Percentiles rank a stretch among this genome's conserved stretches.
These are phyloP conservation scores for Strigamia maritima DNA, from an alignment of 2,888 invertebrate species.

Conservation along the genomic window DNA sequence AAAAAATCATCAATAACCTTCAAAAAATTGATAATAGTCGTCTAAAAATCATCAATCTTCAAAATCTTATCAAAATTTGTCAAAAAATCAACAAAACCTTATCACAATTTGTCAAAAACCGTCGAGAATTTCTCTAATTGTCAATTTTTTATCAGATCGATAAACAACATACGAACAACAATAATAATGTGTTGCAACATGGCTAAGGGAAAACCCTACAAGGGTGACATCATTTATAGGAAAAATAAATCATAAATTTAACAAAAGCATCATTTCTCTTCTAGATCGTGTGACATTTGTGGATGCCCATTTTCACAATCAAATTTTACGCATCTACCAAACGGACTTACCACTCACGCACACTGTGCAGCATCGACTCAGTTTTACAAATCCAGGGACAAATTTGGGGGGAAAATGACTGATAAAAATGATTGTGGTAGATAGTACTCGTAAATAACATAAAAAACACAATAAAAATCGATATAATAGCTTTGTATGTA, in stretches of 20 bases:
- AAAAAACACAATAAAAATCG: background rate
- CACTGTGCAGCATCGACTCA: slow-evolving; percentile 47
- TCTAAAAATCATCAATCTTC: no score
- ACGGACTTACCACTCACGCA: slow-evolving; percentile 54
- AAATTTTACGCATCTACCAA: slow-evolving; percentile 54
- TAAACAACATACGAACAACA: background rate
- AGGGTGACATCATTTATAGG: no score
- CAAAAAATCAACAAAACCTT: no score
- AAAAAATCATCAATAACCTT: no score
- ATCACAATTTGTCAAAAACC: no score
- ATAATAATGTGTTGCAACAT: background rate
- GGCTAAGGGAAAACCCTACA: no score
- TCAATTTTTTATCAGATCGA: no score
- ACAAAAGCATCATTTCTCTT: no score
- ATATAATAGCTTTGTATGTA: background rate
- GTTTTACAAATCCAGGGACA: background rate
- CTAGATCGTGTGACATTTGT: slow-evolving; percentile 52
- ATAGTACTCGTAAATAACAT: background rate
- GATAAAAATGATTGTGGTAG: background rate
- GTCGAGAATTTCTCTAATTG: no score
- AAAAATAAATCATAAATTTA: no score
- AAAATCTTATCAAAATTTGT: no score
- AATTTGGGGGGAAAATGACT: background rate
- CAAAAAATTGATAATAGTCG: no score
- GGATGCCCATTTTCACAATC: slow-evolving; percentile 52